Evolutionary conservation across 2,797 vertebrate species (phyloP), one percentile per base, ranked within the genome.

Genomic region (Diplodus sargus): DNA sequence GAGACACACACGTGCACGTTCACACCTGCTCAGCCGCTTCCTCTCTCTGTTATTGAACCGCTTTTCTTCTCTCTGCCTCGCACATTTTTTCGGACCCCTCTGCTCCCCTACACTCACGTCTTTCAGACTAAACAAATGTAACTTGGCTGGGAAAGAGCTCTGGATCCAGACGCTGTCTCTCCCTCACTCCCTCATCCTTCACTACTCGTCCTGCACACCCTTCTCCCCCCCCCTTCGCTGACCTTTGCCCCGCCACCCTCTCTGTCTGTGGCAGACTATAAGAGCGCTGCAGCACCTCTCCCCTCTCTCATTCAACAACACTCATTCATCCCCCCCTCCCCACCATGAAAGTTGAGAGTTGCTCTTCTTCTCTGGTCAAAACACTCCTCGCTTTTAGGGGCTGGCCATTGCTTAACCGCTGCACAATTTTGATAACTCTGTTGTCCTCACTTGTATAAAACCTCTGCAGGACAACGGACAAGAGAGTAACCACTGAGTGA

Each of bases 111-210:
- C 86, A 87, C 87, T 83, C 80, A 78, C 68, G 66, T 87, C 85
- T 86, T 88, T 90, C 81, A 99, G 97, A 99, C 97, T 98, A 99
- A 99, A 99, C 97, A 99, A 97, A 97, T 96, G 95, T 94, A 96
- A 96, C 97, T 97, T 96, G 96, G 96, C 96, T 96, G 96, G 95
- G 96, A 97, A 96, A 94, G 95, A 94, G 93, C 95, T 96, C 94
- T 94, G 94, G 94, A 96, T 97, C 97, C 97, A 98, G 97, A 98
- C 98, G 97, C 96, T 92, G 95, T 74, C 62, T 87, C 87, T 93
- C 87, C 86, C 93, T 92, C 94, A 91, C 93, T 94, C 91, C 92
- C 93, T 86, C 66, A 70, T 77, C 89, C 78, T 85, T 86, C 87
- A 81, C 79, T 74, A 64, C 79, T 67, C 59, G 43, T 43, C 68